These are phyloP conservation scores for Miniopterus natalensis DNA, from an alignment of 2,113 vertebrate species.

Conservation along the genomic window DNA sequence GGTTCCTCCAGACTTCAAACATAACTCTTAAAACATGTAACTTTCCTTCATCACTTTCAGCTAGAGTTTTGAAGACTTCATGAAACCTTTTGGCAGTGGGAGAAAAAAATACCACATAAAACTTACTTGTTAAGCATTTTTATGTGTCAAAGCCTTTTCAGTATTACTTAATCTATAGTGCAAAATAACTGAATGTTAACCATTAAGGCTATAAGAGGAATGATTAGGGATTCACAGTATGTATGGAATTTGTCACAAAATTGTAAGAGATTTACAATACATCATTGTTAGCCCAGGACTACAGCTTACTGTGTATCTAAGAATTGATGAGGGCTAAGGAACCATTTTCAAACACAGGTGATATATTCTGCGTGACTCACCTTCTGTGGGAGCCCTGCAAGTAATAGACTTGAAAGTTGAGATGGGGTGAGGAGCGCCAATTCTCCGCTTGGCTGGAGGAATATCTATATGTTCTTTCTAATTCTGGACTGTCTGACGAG, in stretches of 20 bases:
- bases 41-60: constrained; percentile 97
- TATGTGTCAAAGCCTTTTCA: constrained; percentile 44
- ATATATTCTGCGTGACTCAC: neutral
- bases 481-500: neutral
- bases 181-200: constrained; percentile 34
- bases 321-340: neutral
- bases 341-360: neutral
- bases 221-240: neutral
- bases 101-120: constrained; percentile 10
- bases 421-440: neutral
- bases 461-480: neutral
- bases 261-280: neutral
- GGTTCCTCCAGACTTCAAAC: constrained; percentile 97
- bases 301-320: neutral
- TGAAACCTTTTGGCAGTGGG: constrained; percentile 92
- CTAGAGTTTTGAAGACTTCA: constrained; percentile 95
- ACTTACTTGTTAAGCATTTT: constrained; percentile 12
- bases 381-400: neutral
- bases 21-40: constrained; percentile 96
- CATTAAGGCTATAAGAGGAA: neutral
- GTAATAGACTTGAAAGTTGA: neutral
- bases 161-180: constrained; percentile 39
- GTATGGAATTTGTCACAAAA: neutral
- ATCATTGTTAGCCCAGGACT: neutral
- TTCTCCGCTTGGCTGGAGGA: neutral